Evolutionary conservation across 2,888 invertebrate species (phyloP).

Genomic region (Drosophila nr. medialis): DNA sequence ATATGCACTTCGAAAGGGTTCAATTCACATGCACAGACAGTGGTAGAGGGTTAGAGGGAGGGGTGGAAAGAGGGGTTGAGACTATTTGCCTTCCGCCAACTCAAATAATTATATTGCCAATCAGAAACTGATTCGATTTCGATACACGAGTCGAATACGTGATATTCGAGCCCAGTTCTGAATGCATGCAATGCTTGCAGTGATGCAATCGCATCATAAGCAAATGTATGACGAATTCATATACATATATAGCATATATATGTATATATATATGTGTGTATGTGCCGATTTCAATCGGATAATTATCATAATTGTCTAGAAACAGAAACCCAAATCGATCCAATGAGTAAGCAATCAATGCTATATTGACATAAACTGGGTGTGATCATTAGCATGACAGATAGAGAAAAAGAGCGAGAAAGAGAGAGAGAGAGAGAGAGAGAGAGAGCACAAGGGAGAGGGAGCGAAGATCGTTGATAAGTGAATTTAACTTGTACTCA

Average conservation of each 20-base stretch:
- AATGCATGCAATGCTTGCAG: constrained; percentile 31
- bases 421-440: not conserved
- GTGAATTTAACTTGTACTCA: not conserved
- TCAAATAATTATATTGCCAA: constrained; percentile 4
- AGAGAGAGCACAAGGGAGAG: not conserved
- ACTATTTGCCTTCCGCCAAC: constrained; percentile 6
- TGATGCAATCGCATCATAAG: constrained; percentile 31
- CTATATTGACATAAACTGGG: not conserved
- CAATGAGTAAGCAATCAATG: constrained; percentile 15
- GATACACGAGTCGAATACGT: constrained; percentile 38
- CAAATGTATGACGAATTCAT: constrained; percentile 31
- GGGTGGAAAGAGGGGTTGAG: not conserved
- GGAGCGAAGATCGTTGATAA: not conserved
- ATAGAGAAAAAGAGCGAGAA: not conserved
- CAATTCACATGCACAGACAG: constrained; percentile 15
- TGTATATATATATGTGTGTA: not conserved
- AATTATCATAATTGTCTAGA: constrained; percentile 24
- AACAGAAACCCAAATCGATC: constrained; percentile 10
- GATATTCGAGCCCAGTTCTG: constrained; percentile 19
- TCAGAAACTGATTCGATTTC: not conserved
- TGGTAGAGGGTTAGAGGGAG: not conserved
- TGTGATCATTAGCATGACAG: not conserved
- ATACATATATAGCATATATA: not conserved
- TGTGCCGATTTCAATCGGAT: not conserved
- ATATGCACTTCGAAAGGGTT: constrained; percentile 41